Conservation (phyloP, 2,797 vertebrate species). For the Sebastes steindachneri region DNA sequence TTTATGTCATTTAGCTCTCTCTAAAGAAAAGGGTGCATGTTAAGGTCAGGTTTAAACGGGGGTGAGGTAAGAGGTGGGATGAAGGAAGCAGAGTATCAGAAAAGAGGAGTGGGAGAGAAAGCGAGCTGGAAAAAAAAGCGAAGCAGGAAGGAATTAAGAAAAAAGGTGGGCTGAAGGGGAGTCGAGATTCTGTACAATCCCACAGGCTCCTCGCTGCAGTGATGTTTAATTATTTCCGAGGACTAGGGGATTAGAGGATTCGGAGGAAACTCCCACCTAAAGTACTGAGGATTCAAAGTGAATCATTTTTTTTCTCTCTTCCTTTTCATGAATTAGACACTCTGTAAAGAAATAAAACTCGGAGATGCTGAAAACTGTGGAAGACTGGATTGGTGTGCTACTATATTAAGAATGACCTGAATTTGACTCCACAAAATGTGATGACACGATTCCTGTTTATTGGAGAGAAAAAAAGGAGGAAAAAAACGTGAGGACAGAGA, state of each 20-base stretch:
- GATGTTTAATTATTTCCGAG: slow-evolving; percentile 56
- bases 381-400: not conserved
- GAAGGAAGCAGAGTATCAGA: slow-evolving; percentile 5
- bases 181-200: slow-evolving; percentile 16
- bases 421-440: not conserved
- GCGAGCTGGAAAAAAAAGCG: not conserved
- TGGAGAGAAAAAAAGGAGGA: not conserved
- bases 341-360: not conserved
- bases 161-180: slow-evolving; percentile 25
- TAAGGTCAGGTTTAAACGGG: slow-evolving; percentile 32
- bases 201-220: slow-evolving; percentile 6
- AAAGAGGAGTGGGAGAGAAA: slow-evolving; percentile 9
- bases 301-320: not conserved
- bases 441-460: not conserved
- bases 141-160: slow-evolving; percentile 5
- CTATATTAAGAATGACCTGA: not conserved
- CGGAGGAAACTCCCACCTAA: slow-evolving; percentile 31
- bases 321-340: slow-evolving; percentile 23
- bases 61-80: not conserved
- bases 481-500: not conserved
- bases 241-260: slow-evolving; percentile 36
- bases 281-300: slow-evolving; percentile 10
- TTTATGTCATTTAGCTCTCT: not conserved
- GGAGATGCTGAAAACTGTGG: not conserved
- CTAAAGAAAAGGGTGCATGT: slow-evolving; percentile 22